These are phyloP conservation scores for Cryptosula pallasiana DNA, from an alignment of 2,888 invertebrate species.

Conservation along the genomic window DNA sequence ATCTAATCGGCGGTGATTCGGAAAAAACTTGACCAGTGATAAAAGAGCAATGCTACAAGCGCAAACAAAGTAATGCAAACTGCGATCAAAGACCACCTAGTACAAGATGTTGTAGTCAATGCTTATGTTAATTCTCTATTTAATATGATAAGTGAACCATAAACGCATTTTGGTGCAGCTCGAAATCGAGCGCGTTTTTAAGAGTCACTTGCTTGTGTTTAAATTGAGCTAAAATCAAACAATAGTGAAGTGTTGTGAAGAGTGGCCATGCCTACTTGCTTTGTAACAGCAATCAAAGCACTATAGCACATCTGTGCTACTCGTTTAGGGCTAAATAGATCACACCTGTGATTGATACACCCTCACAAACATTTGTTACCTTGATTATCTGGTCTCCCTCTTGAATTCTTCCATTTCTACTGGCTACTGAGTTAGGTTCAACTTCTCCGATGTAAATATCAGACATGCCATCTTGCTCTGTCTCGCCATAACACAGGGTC, in stretches of 20 bases:
- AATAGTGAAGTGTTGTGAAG: background rate
- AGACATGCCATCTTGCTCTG: slow-evolving; percentile 58
- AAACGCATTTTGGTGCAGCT: slow-evolving; percentile 19
- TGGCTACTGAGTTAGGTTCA: slow-evolving; percentile 52
- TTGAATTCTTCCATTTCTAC: slow-evolving; percentile 51
- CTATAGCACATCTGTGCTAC: background rate
- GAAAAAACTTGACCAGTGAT: background rate
- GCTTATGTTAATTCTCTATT: background rate
- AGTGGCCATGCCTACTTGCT: background rate
- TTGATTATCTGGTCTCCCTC: slow-evolving; percentile 56
- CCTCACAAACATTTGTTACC: slow-evolving; percentile 42
- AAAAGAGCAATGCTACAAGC: background rate
- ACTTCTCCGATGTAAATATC: slow-evolving; percentile 67
- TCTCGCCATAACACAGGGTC: slow-evolving; percentile 65
- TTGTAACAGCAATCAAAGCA: background rate
- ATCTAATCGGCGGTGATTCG: background rate
- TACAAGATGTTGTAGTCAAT: background rate
- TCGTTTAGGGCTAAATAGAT: background rate
- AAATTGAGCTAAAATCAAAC: slow-evolving; percentile 16
- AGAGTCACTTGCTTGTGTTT: slow-evolving; percentile 20
- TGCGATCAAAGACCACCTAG: background rate
- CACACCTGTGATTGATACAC: background rate
- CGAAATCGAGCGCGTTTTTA: slow-evolving; percentile 13
- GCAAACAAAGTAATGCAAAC: background rate
- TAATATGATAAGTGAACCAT: slow-evolving; percentile 10